A percentile compares a stretch with the other conserved stretches of the same genome.
phyloP scores from a whole-genome alignment of 2,113 vertebrate genomes.

The Neofelis nebulosa region DNA sequence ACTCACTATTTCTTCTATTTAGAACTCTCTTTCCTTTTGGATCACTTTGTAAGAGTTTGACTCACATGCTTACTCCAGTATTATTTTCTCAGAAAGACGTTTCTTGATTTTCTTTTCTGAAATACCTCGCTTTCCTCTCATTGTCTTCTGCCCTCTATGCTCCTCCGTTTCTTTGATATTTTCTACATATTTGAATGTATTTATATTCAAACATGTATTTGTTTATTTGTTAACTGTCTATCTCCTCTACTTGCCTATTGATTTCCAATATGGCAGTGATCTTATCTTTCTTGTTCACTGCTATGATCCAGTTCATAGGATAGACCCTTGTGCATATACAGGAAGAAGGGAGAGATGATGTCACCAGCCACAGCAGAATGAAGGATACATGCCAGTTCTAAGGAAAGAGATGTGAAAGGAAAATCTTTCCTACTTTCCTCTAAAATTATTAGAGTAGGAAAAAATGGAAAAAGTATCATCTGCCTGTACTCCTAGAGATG shows the following conservation, averaged over 20 bases:
- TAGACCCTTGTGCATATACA: background rate
- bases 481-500: background rate
- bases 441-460: background rate
- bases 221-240: background rate
- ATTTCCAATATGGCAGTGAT: background rate
- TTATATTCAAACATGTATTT: background rate
- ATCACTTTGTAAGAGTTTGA: background rate
- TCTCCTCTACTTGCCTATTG: background rate
- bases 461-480: background rate
- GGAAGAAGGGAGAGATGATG: background rate
- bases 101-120: background rate
- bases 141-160: background rate
- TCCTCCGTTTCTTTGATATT: background rate
- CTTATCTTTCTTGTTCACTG: background rate
- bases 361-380: background rate
- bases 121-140: background rate
- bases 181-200: background rate
- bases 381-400: background rate
- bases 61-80: background rate
- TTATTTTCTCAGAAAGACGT: background rate
- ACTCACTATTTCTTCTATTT: background rate
- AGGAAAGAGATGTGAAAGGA: background rate
- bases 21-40: background rate
- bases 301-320: background rate
- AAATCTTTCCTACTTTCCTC: background rate